Percentiles rank a stretch among this genome's conserved stretches.
phyloP scores from a whole-genome alignment of 2,797 vertebrate species.

The Scyliorhinus canicula region DNA sequence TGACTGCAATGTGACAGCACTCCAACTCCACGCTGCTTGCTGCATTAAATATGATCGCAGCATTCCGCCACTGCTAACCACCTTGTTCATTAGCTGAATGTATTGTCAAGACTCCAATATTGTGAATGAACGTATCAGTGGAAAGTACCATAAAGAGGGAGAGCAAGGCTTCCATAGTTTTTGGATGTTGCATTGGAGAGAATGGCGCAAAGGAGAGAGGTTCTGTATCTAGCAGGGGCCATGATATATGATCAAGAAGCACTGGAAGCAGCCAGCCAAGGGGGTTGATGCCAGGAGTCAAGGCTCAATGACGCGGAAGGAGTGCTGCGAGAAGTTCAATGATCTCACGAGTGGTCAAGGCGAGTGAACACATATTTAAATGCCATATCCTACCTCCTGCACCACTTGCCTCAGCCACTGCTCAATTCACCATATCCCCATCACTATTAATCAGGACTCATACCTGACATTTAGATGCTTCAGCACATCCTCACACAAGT shows the following conservation, averaged over 20 bases:
- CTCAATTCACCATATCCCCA: no score
- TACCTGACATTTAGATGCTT: no score
- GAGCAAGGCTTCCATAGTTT: no score
- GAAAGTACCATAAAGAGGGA: not conserved
- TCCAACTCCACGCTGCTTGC: not conserved
- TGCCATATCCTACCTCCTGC: no score
- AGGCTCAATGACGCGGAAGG: not conserved
- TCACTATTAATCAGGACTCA: no score
- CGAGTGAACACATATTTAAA: no score
- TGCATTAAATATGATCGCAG: not conserved
- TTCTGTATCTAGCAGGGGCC: not conserved
- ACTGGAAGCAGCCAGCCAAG: not conserved
- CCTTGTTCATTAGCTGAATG: not conserved
- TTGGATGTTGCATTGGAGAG: not conserved
- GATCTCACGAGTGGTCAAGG: no score
- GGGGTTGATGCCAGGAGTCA: not conserved
- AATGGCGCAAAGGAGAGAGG: not conserved
- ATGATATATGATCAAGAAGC: not conserved
- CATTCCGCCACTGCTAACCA: not conserved
- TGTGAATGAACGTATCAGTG: not conserved
- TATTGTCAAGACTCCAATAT: not conserved
- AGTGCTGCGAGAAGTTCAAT: no score
- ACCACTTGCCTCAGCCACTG: no score
- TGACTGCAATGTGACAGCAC: not conserved
- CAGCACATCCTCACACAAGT: no score